Base-by-base conservation (phyloP, 2,113 vertebrate species). In the Nestor notabilis region DNA sequence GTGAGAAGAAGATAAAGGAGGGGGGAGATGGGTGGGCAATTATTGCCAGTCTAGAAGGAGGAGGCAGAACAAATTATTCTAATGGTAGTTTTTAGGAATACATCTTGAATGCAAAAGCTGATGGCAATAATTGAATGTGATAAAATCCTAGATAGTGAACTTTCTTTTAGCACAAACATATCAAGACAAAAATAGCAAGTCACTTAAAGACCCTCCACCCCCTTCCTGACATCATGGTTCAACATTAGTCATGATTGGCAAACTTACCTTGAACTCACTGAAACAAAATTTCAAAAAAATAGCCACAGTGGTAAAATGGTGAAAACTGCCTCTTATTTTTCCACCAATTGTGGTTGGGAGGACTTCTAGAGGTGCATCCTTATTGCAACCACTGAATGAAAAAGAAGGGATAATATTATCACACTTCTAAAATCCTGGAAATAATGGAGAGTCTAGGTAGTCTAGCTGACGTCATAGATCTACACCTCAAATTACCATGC, bases 41-140 rank as follows among this genome's bases (percentile, higher is more conserved):
- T 95, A 96, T 96, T 97, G 64, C 92, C 92, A 86, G 82, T 97
- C 83, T 96, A 88, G 87, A 94, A 96, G 55, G 83, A 92, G 82
- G 83, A 95, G 85, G 89, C 47, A 95, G 94, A 94, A 87, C 89
- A 97, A 95, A 97, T 96, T 95, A 96, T 95, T 94, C 75, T 95
- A 96, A 96, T 95, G 92, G 93, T 70, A 95, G 85, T 94, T 97
- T 95, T 96, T 71, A 87, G 85, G 71, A 96, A 93, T 75, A 94
- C 35, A 92, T 81, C 93, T 91, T 10, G 17, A 94, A 96, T 97
- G 65, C 84, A 84, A 70, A 97, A 95, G 64, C 53, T 87, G 91
- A 94, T 95, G 64, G 83, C 70, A 96, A 78, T 93, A 94, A 97
- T 86, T 92, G 84, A 93, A 94, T 90, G 77, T 83, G 87, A 95